Conservation (phyloP, 2,888 invertebrate species). For the Mesorhabditis belari region DNA sequence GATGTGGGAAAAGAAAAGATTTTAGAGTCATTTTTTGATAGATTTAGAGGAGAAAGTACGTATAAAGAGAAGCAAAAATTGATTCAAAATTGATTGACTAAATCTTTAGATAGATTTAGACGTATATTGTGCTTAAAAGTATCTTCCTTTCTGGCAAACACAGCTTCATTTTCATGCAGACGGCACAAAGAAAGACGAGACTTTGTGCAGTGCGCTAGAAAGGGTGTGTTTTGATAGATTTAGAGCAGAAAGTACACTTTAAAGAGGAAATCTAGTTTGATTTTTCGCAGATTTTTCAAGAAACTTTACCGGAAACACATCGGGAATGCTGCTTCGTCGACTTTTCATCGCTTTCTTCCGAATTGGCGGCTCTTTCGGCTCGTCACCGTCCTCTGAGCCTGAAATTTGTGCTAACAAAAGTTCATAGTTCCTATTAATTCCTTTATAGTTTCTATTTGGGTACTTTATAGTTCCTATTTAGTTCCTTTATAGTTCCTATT, state of each 20-base stretch:
- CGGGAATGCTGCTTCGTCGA: conserved; percentile 33
- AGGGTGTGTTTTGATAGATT: not conserved
- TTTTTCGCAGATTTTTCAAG: not conserved
- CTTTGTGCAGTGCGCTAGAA: too few species aligned
- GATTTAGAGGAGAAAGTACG: too few species aligned
- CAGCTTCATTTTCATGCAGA: not conserved
- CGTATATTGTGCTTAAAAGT: not conserved
- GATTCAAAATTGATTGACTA: too few species aligned
- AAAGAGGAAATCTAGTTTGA: not conserved
- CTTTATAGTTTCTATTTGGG: too few species aligned
- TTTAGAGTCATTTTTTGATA: too few species aligned
- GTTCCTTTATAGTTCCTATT: too few species aligned
- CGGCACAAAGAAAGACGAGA: not conserved
- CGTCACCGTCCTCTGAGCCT: conserved; percentile 3
- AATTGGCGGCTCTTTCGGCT: conserved; percentile 11
- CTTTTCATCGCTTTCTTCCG: conserved; percentile 25
- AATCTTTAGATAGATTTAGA: too few species aligned
- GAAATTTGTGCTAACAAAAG: too few species aligned
- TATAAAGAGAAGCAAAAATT: too few species aligned
- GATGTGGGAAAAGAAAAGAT: too few species aligned
- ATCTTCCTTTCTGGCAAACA: not conserved
- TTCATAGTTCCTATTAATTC: too few species aligned
- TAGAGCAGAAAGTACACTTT: not conserved
- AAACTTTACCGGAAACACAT: conserved; percentile 19
- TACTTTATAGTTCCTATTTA: too few species aligned